Evolutionary conservation across 2,113 vertebrate genomes (phyloP), one percentile per base, ranked within the genome.

Genomic region (Tangachromis dhanisi): DNA sequence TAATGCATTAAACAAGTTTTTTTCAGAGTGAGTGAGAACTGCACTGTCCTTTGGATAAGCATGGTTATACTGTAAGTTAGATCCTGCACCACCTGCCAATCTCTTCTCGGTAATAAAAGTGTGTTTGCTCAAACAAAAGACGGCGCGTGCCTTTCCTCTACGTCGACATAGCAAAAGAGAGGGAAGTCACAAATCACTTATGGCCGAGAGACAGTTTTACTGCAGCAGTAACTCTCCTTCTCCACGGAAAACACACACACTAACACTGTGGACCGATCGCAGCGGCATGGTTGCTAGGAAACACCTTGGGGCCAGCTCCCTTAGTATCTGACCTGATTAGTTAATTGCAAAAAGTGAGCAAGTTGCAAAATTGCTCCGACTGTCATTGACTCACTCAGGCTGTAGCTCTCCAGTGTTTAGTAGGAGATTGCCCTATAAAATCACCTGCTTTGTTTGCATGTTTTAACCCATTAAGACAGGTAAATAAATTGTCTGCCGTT

Each of bases 271-370:
- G 88, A 88, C 92, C 83, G 80, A 92, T 89, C 88, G 51, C 81
- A 76, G 93, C 61, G 84, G 83, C 86, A 66, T 85, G 86, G 96
- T 97, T 97, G 96, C 96, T 97, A 96, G 93, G 96, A 96, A 96
- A 97, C 96, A 95, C 94, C 95, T 94, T 85, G 81, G 91, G 93
- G 92, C 95, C 92, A 88, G 94, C 92, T 95, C 95, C 90, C 92
- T 86, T 71, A 88, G 93, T 94, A 93, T 94, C 95, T 95, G 94
- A 94, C 94, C 95, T 96, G 96, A 96, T 96, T 96, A 96, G 95
- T 96, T 96, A 96, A 96, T 96, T 96, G 95, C 91, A 89, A 90
- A 95, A 95, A 92, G 90, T 96, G 95, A 95, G 90, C 90, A 93
- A 93, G 89, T 89, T 85, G 91, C 84, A 88, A 93, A 94, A 94